These are phyloP conservation scores for Netelia inedita DNA, from an alignment of 2,888 invertebrate species.

Conservation along the genomic window DNA sequence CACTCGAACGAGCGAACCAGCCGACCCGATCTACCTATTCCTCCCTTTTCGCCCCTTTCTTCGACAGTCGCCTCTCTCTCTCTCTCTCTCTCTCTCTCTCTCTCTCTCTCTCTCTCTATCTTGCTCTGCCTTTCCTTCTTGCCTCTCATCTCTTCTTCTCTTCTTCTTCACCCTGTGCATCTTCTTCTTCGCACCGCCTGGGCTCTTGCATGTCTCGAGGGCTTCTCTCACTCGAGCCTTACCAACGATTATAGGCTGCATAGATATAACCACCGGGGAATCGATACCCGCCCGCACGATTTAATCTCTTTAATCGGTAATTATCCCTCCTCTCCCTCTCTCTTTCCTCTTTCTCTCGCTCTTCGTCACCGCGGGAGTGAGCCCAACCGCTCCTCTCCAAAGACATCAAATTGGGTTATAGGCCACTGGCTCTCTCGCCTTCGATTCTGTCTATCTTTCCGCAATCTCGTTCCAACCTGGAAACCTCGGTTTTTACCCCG, in stretches of 20 bases:
- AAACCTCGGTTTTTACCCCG: conserved; percentile 21
- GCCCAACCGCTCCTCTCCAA: conserved; percentile 65
- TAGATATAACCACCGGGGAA: conserved; percentile 72
- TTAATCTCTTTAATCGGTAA: conserved; percentile 84
- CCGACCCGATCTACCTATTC: conserved; percentile 63
- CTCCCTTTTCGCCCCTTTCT: conserved; percentile 63
- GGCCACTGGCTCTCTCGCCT: conserved; percentile 58
- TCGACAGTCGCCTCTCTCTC: conserved; percentile 42
- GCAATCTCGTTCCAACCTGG: conserved; percentile 28
- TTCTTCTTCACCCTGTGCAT: conserved; percentile 19
- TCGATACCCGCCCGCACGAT: conserved; percentile 82
- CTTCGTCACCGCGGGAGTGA: conserved; percentile 38
- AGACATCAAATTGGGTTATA: conserved; percentile 79
- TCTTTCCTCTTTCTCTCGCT: conserved; percentile 58
- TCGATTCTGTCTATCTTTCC: conserved; percentile 12
- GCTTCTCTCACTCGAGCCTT: conserved; percentile 69
- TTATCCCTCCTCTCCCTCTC: conserved; percentile 75
- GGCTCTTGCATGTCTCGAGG: conserved; percentile 71
- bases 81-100: conserved; percentile 28
- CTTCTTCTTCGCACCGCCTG: conserved; percentile 40
- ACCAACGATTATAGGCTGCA: conserved; percentile 79
- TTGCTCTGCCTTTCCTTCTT: conserved; percentile 7
- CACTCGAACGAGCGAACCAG: conserved; percentile 68
- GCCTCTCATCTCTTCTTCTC: conserved; percentile 26
- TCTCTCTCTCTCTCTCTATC: conserved; percentile 29